These are phyloP conservation scores for Drosophila albomicans DNA, from an alignment of 1,140 invertebrate species.

Conservation along the genomic window DNA sequence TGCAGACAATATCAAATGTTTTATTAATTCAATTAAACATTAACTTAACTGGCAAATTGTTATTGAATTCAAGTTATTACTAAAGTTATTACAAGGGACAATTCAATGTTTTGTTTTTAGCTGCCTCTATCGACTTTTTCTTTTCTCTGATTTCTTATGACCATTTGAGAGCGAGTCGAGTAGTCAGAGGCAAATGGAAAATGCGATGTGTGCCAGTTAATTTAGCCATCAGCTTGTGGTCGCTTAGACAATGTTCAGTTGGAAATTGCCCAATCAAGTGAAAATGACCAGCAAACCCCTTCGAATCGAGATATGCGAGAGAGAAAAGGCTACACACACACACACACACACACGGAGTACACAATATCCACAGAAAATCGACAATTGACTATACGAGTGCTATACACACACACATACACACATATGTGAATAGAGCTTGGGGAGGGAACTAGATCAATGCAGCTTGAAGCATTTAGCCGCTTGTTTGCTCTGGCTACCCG, in stretches of 20 bases:
- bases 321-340: slow-evolving; percentile 9
- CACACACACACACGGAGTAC: neutral
- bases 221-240: slow-evolving; percentile 67
- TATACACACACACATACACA: slow-evolving; percentile 11
- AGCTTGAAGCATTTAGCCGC: slow-evolving; percentile 54
- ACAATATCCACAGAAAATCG: slow-evolving; percentile 56
- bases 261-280: slow-evolving; percentile 73
- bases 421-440: neutral
- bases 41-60: neutral
- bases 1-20: slow-evolving; percentile 14
- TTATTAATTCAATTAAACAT: slow-evolving; percentile 4
- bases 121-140: slow-evolving; percentile 1
- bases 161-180: slow-evolving; percentile 6
- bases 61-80: neutral
- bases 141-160: slow-evolving; percentile 39
- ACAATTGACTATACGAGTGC: slow-evolving; percentile 68
- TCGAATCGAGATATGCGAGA: slow-evolving; percentile 15
- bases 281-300: slow-evolving; percentile 62
- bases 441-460: slow-evolving; percentile 57
- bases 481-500: slow-evolving; percentile 53
- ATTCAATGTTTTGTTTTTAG: neutral
- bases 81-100: neutral
- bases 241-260: slow-evolving; percentile 64
- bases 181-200: slow-evolving; percentile 42
- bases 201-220: slow-evolving; percentile 68